A percentile compares a stretch with the other conserved stretches of the same genome.
phyloP scores from a whole-genome alignment of 30 jellyfish, hydroid and myxozoan species.

The Aurelia sp. region DNA sequence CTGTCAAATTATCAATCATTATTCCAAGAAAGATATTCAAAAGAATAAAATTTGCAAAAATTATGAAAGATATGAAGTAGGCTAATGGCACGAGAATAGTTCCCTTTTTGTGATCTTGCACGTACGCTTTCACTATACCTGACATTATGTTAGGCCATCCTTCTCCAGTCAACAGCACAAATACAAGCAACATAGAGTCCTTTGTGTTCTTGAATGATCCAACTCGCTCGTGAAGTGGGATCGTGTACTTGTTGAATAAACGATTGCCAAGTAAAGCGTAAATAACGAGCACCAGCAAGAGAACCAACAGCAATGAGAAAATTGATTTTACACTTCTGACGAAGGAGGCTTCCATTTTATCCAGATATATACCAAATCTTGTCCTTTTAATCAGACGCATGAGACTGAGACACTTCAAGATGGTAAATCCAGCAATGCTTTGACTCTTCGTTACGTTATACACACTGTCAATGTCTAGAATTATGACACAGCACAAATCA shows the following conservation, averaged over 20 bases:
- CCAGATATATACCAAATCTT: constrained; percentile 58
- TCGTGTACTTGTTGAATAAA: constrained; percentile 46
- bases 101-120: constrained; percentile 3
- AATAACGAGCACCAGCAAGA: constrained; percentile 51
- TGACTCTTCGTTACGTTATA: constrained; percentile 1
- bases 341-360: constrained; percentile 62
- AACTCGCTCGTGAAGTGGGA: neutral
- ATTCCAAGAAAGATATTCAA: constrained; percentile 92
- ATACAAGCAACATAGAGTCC: constrained; percentile 74
- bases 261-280: constrained; percentile 87
- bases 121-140: neutral
- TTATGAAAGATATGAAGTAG: constrained; percentile 72
- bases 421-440: constrained; percentile 53
- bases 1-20: constrained; percentile 81
- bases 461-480: constrained; percentile 41
- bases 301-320: constrained; percentile 62
- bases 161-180: constrained; percentile 87
- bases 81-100: constrained; percentile 41
- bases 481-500: constrained; percentile 14
- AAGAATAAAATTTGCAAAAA: constrained; percentile 77
- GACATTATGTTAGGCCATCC: constrained; percentile 81
- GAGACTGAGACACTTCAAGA: constrained; percentile 57
- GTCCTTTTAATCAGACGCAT: constrained; percentile 71
- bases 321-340: constrained; percentile 60
- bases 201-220: constrained; percentile 61